Percentiles rank a stretch among this genome's conserved stretches.
phyloP scores from a whole-genome alignment of 2,797 vertebrate species.

The Oreochromis grahami region DNA sequence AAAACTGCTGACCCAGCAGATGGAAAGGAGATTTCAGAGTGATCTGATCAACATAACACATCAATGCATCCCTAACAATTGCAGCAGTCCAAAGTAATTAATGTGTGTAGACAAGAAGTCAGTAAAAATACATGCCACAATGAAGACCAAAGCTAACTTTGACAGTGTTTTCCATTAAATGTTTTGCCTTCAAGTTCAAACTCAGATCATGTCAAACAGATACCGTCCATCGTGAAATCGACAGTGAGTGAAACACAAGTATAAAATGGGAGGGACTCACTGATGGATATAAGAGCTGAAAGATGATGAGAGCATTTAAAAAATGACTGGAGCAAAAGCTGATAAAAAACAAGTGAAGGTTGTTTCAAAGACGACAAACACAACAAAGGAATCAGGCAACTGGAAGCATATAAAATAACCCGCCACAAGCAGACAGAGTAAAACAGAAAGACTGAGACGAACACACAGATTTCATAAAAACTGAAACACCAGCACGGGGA shows the following conservation, averaged over 20 bases:
- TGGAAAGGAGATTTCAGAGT: background rate
- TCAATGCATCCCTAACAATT: background rate
- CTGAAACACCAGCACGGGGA: background rate
- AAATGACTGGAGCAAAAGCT: background rate
- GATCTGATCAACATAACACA: background rate
- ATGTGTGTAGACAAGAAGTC: fast-evolving
- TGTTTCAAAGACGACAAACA: background rate
- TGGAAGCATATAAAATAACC: background rate
- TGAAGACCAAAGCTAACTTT: background rate
- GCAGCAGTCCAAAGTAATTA: background rate
- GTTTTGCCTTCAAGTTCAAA: background rate
- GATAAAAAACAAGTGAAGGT: background rate
- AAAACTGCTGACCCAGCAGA: background rate
- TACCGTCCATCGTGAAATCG: background rate
- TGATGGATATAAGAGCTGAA: background rate
- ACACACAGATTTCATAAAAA: background rate
- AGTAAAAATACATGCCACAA: fast-evolving
- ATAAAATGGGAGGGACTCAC: background rate
- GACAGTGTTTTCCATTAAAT: background rate
- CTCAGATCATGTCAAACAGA: background rate
- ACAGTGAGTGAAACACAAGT: background rate
- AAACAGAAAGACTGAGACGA: background rate
- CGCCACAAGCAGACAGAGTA: background rate
- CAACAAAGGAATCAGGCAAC: background rate
- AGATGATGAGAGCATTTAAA: background rate